These are phyloP conservation scores for Aotus griseimembra DNA, from an alignment of 2,797 vertebrate genomes.

Conservation along the genomic window DNA sequence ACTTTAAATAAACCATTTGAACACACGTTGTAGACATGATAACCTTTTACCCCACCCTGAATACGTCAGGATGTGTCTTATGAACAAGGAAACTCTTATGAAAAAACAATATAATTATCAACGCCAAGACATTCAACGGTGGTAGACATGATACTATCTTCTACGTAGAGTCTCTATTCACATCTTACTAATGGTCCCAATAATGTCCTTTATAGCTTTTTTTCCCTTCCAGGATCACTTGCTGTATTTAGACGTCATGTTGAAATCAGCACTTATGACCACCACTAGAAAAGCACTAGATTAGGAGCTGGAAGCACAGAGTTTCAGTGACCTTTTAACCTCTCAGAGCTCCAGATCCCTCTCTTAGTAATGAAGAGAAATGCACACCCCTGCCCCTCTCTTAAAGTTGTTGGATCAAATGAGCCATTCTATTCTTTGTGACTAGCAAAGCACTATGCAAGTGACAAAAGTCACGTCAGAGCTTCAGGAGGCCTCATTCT, in stretches of 20 bases:
- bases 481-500: not conserved
- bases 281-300: not conserved
- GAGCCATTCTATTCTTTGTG: not conserved
- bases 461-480: not conserved
- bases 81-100: not conserved
- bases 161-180: not conserved
- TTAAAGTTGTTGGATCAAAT: not conserved
- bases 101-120: not conserved
- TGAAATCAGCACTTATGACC: not conserved
- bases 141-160: not conserved
- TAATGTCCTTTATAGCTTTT: not conserved
- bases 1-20: not conserved
- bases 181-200: not conserved
- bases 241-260: not conserved
- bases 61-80: not conserved
- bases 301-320: not conserved
- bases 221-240: not conserved
- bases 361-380: not conserved
- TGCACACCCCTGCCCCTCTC: not conserved
- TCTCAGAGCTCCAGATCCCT: not conserved
- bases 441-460: not conserved
- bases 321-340: not conserved
- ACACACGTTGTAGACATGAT: not conserved
- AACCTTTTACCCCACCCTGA: not conserved
- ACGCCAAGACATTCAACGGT: not conserved